These are phyloP conservation scores for Linepithema humile DNA, from an alignment of 1,140 invertebrate species.

Conservation along the genomic window DNA sequence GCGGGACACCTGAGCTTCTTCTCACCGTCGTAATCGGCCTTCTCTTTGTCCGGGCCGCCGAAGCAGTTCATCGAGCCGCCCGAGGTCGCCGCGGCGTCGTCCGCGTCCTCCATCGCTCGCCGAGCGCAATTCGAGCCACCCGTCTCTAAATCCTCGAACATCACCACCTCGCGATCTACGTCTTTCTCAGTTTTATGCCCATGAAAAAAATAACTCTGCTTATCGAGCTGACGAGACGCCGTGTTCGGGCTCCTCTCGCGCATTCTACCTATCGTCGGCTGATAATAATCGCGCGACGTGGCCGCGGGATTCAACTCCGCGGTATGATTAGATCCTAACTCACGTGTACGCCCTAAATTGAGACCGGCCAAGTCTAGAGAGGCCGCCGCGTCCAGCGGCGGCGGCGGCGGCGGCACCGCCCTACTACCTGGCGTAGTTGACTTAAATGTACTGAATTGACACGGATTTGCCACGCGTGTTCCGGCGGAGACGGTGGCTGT, in stretches of 20 bases:
- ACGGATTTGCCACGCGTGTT: slow-evolving; percentile 50
- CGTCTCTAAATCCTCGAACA: slow-evolving; percentile 59
- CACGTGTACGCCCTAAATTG: slow-evolving; percentile 63
- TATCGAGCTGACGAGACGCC: slow-evolving; percentile 72
- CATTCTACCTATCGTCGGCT: slow-evolving; percentile 39
- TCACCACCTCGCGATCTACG: slow-evolving; percentile 69
- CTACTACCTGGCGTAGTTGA: slow-evolving; percentile 51
- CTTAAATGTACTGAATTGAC: slow-evolving; percentile 79
- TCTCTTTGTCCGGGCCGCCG: slow-evolving; percentile 56
- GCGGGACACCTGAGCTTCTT: slow-evolving; percentile 7
- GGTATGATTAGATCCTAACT: slow-evolving; percentile 57
- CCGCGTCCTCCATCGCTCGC: slow-evolving; percentile 15
- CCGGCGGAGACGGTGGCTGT: slow-evolving; percentile 28
- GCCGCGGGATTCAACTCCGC: slow-evolving; percentile 56
- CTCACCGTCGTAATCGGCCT: slow-evolving; percentile 39
- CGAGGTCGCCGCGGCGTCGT: slow-evolving; percentile 11
- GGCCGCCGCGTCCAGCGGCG: slow-evolving; percentile 45
- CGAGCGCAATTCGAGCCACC: background rate
- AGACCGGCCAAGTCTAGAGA: slow-evolving; percentile 69
- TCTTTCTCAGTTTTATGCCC: slow-evolving; percentile 78
- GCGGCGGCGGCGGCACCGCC: slow-evolving; percentile 38
- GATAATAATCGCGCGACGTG: slow-evolving; percentile 61
- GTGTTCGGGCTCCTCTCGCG: slow-evolving; percentile 70
- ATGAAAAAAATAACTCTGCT: slow-evolving; percentile 80
- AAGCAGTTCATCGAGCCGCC: slow-evolving; percentile 70